Conservation (phyloP, 2,113 vertebrate genomes). For the Cynoglossus semilaevis region DNA sequence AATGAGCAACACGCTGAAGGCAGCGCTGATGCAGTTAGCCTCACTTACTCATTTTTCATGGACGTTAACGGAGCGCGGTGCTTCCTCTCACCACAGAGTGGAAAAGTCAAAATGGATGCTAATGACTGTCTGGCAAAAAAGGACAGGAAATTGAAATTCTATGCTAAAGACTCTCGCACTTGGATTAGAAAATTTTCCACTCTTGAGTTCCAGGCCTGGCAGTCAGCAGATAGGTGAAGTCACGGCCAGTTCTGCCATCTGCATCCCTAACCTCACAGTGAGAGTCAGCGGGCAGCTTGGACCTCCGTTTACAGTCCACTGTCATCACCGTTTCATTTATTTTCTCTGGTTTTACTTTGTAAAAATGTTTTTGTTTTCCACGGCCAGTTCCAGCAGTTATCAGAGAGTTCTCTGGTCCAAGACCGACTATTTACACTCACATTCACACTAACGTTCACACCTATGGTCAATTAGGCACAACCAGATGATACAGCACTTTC, state of each 20-base stretch:
- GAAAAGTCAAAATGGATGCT: conserved; percentile 52
- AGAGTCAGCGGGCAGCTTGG: conserved; percentile 43
- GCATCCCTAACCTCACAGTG: conserved; percentile 48
- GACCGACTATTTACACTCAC: too few species aligned
- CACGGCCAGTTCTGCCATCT: conserved; percentile 62
- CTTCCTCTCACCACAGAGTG: conserved; percentile 46
- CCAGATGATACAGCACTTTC: too few species aligned
- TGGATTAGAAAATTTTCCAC: conserved; percentile 27
- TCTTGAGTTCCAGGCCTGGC: conserved; percentile 36
- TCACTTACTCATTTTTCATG: conserved; percentile 60
- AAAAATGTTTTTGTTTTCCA: too few species aligned
- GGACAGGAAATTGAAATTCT: conserved; percentile 39
- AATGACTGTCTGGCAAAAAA: conserved; percentile 47
- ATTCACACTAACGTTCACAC: too few species aligned
- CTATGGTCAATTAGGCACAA: too few species aligned
- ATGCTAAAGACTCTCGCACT: conserved; percentile 38
- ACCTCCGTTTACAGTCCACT: conserved; percentile 10
- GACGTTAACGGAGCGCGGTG: conserved; percentile 56
- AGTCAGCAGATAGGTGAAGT: conserved; percentile 23
- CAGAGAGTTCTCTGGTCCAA: too few species aligned
- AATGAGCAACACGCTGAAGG: conserved; percentile 67
- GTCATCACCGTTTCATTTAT: conserved; percentile 2
- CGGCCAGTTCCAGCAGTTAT: too few species aligned
- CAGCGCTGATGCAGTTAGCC: conserved; percentile 60
- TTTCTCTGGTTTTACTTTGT: too few species aligned